Conservation (phyloP, 1,140 invertebrate species). For the Formica selysi region DNA sequence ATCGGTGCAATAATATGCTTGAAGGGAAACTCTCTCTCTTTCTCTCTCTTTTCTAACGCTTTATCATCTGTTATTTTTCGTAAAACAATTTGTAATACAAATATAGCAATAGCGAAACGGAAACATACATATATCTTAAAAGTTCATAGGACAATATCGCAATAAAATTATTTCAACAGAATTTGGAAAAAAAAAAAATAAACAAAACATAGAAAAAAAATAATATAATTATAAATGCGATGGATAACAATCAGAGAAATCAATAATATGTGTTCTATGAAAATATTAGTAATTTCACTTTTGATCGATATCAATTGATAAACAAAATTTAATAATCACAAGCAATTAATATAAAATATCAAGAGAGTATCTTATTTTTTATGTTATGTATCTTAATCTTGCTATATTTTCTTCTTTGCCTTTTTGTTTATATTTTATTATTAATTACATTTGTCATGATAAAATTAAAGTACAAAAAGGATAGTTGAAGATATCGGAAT, state of each 20-base stretch:
- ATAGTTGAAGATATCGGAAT: neutral
- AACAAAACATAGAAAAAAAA: neutral
- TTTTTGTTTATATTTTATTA: too few species aligned
- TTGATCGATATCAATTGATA: too few species aligned
- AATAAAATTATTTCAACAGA: neutral
- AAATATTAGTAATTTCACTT: neutral
- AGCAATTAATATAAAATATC: too few species aligned
- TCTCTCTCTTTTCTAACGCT: slow-evolving; percentile 3
- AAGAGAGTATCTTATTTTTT: too few species aligned
- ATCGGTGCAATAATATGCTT: slow-evolving; percentile 33
- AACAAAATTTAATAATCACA: too few species aligned
- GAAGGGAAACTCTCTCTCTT: neutral
- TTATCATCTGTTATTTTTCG: slow-evolving; percentile 46
- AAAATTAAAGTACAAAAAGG: neutral
- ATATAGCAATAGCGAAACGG: slow-evolving; percentile 1
- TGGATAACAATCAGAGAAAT: neutral
- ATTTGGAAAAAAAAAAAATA: neutral
- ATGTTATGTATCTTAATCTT: neutral
- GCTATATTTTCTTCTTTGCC: too few species aligned
- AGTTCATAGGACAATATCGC: neutral
- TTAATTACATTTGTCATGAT: neutral
- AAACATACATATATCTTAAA: slow-evolving; percentile 12
- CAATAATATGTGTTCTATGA: neutral
- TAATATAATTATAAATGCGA: neutral
- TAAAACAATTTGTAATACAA: slow-evolving; percentile 18